Base-by-base conservation (phyloP, 2,113 vertebrate species). In the Columba janthina region DNA sequence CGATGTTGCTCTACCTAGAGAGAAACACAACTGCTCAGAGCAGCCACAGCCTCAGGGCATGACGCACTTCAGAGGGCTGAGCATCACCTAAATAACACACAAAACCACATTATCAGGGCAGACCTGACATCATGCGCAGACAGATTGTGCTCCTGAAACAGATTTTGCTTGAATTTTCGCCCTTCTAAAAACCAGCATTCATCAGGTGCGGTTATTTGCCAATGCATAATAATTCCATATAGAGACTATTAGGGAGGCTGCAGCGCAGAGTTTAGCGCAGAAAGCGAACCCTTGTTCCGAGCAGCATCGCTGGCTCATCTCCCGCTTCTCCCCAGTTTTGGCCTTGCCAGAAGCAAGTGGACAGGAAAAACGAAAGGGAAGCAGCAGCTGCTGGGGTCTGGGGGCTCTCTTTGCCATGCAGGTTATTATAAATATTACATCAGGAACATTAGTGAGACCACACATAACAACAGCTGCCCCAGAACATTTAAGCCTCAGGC, bases 161-260 rank as follows among this genome's bases (percentile, higher is more conserved):
- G 46, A 79, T 48, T 61, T 11, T 44, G n/a, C 76, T 75, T 14
- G 48, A 78, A 54, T 71, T 75, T 70, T 34, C 66, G 53, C 57
- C 80, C 74, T 66, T 56, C 79, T 89, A n/a, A 91, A 91, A 6
- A 50, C 57, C 84, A 58, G 53, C 88, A 48, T 62, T 6, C 51
- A 26, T 42, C 88, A 77, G 73, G 54, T 34, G n/a, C 17, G 69
- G 54, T 80, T 51, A 70, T 92, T 65, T 77, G 56, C 88, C 58
- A 56, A 14, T 0, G 50, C 38, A 46, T 4, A 65, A 21, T 18
- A 29, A 66, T 28, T 24, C 79, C 79, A 50, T 5, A 22, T 10
- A 13, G 26, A 69, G 60, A 7, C 87, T 40, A 10, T 28, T 10
- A 9, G 38, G 48, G 71, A 82, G 66, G 71, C 74, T 74, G 75